Base-by-base conservation (phyloP, 2,797 vertebrate genomes). In the Poliocrania exsul region DNA sequence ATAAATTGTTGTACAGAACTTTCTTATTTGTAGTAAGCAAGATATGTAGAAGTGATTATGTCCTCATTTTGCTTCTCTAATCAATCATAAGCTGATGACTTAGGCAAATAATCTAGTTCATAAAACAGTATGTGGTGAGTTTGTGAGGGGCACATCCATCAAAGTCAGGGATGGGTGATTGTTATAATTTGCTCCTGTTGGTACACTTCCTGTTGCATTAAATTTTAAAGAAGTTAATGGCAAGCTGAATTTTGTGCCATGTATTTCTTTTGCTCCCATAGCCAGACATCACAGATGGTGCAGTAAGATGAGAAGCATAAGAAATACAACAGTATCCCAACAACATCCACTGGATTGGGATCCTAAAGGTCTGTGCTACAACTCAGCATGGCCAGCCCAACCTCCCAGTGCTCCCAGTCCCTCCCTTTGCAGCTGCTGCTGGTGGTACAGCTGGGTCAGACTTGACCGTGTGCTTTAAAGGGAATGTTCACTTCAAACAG, bases 31-130 rank as follows among this genome's bases (percentile, higher is more conserved):
- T 73, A 89, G 86, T 81, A 90, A 90, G 86, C 58, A 58, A 94
- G 74, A 91, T 70, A 67, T 10, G 62, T 33, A 80, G 64, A 82
- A 71, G 87, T 66, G 85, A 93, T 93, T 88, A 94, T 29, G 50
- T 38, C 51, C 74, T 90, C 73, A 69, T 78, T 93, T 92, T 83
- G 61, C 70, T 91, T 86, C 60, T 60, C 71, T 82, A 95, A 92
- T 93, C 80, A 95, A 95, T 93, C 91, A 95, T 47, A 50, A 44
- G n/a, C 37, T 92, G 86, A 93, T 93, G 94, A 96, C 19, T 92
- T 89, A 73, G 70, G 90, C 65, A 91, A 95, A 96, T 89, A 84
- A 93, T 91, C 49, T 83, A 65, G 62, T 87, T 79, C 87, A 87
- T 81, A 92, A 89, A 97, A 62, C 46, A 84, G 47, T 69, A 77